Conservation (phyloP, 2,113 vertebrate genomes). For the Oryctolagus cuniculus region DNA sequence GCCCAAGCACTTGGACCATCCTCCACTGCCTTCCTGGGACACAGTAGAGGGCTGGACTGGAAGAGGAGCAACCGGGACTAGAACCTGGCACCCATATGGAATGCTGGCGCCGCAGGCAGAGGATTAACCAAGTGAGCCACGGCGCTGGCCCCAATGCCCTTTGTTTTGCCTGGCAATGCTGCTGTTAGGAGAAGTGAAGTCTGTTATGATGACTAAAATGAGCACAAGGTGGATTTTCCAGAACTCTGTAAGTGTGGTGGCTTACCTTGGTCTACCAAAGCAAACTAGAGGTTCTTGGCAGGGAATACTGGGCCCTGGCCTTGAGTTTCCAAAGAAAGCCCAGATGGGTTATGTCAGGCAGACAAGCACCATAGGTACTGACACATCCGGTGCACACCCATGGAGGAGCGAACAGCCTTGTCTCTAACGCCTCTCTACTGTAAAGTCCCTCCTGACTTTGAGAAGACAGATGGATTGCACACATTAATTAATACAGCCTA, state of each 20-base stretch:
- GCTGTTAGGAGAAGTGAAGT: slow-evolving; percentile 31
- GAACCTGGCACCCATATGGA: too few relatives aligned
- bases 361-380: accelerated
- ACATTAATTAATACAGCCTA: background rate
- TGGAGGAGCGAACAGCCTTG: background rate
- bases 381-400: background rate
- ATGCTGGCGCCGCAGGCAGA: too few relatives aligned
- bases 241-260: too few relatives aligned
- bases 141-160: too few relatives aligned
- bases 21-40: too few relatives aligned
- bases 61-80: too few relatives aligned
- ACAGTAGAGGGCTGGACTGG: too few relatives aligned
- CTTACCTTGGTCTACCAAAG: background rate
- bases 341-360: background rate
- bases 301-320: background rate
- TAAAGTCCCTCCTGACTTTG: background rate
- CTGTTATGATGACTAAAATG: slow-evolving; percentile 1
- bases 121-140: too few relatives aligned
- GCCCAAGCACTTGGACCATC: too few relatives aligned
- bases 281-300: background rate
- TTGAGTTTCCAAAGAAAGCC: slow-evolving; percentile 21
- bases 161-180: background rate
- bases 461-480: background rate
- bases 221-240: background rate
- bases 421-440: background rate